These are phyloP conservation scores for Poecilia wingei DNA, from an alignment of 2,797 vertebrate species.

Conservation along the genomic window DNA sequence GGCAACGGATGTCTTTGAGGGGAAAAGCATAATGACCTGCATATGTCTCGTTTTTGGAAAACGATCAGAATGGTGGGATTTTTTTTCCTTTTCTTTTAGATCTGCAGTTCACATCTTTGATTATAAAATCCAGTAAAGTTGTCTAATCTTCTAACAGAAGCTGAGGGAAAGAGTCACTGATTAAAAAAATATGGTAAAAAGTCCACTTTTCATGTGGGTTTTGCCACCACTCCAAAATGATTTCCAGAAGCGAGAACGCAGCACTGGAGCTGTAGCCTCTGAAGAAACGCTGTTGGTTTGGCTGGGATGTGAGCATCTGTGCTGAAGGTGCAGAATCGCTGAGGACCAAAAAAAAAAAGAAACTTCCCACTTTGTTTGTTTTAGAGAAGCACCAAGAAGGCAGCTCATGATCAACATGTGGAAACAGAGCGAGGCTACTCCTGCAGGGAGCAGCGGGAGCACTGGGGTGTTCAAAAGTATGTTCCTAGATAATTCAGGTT, in stretches of 20 bases:
- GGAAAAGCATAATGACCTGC: slow-evolving; percentile 67
- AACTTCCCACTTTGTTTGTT: neutral
- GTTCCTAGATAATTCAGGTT: neutral
- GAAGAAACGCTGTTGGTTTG: slow-evolving; percentile 73
- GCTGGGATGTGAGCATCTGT: slow-evolving; percentile 30
- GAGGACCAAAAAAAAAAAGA: neutral
- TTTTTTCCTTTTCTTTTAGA: slow-evolving; percentile 40
- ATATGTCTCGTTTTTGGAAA: slow-evolving; percentile 68
- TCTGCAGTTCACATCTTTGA: slow-evolving; percentile 71
- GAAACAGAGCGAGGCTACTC: neutral
- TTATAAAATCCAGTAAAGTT: slow-evolving; percentile 75
- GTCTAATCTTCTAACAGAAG: slow-evolving; percentile 71
- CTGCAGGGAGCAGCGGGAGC: neutral
- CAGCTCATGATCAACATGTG: neutral
- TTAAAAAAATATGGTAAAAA: slow-evolving; percentile 30
- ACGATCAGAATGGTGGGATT: slow-evolving; percentile 64
- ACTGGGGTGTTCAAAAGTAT: neutral
- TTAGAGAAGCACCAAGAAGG: neutral
- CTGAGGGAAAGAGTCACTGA: slow-evolving; percentile 35
- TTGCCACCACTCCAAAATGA: slow-evolving; percentile 62
- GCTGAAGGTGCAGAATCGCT: slow-evolving; percentile 3
- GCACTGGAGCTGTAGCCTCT: slow-evolving; percentile 66
- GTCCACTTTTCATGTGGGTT: slow-evolving; percentile 74
- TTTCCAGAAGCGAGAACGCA: slow-evolving; percentile 70
- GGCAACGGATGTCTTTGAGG: slow-evolving; percentile 74